A percentile compares a stretch with the other conserved stretches of the same genome.
phyloP scores from a whole-genome alignment of 2,113 vertebrate species.

The Silurus asotus region DNA sequence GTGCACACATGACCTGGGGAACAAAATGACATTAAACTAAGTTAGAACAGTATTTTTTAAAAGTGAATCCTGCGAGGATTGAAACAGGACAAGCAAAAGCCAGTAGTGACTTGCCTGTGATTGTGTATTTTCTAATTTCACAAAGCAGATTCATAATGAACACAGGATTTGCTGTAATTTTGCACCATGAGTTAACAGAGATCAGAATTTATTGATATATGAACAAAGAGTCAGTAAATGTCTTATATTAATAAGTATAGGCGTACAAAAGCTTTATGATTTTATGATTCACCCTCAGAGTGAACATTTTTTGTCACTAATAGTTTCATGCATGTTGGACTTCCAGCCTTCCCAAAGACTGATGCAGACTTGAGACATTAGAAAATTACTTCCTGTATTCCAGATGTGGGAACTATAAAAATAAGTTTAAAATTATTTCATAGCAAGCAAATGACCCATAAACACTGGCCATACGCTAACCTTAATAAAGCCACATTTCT shows the following conservation, averaged over 20 bases:
- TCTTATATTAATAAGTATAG: background rate
- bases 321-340: background rate
- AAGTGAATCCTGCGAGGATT: background rate
- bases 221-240: background rate
- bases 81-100: background rate
- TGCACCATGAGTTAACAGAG: background rate
- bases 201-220: background rate
- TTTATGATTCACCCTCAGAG: background rate
- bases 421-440: background rate
- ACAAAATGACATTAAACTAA: background rate
- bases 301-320: background rate
- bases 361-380: too few species aligned
- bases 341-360: too few species aligned
- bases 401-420: background rate
- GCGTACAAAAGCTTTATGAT: too few species aligned
- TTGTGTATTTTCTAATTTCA: background rate
- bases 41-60: background rate
- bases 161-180: background rate
- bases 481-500: background rate
- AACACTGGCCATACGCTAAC: background rate
- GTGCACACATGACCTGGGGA: constrained; percentile 59
- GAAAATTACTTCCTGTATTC: background rate
- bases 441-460: too few species aligned
- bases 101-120: background rate
- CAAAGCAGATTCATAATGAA: background rate